Base-by-base conservation (phyloP, 2,113 vertebrate genomes). In the Sylvietta virens region DNA sequence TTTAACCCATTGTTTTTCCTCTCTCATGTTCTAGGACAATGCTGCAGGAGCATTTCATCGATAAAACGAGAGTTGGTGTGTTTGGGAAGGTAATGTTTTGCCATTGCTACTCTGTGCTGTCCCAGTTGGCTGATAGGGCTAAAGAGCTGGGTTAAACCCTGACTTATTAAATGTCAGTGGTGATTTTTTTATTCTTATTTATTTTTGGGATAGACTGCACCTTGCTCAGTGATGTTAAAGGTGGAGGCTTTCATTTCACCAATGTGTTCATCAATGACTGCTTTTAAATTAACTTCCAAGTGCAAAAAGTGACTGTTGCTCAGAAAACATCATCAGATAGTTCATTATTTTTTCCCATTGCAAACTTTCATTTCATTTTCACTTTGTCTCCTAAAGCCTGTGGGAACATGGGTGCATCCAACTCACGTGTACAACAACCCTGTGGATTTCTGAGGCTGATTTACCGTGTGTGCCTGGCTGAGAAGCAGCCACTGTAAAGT, bases 1-100 rank as follows among this genome's bases (percentile, higher is more conserved):
- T 80, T 91, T 86, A 91, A 35, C 56, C 50, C 6, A 8, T 14
- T 12, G 3, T 45, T 79, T 96, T 48, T 95, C 53, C 22, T 81
- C 57, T 92, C 69, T 91, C 12, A 4, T 62, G 42, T 96, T 95
- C 18, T 96, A 99, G 99, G 78, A 84, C 85, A 15, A 97, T 99
- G 96, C 93, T 99, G 70, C 98, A 98, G 76, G 98, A 99, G 83
- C 86, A 98, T 1, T 99, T 98, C 86, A 94, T 99, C 7, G 99
- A 99, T 73, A 98, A 97, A 92, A 97, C 97, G 2, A 97, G 99
- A 35, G 98, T 99, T 0, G 99, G 98, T 12, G 99, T 99, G 54
- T 99, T 99, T 71, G 99, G 99, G 90, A 98, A 99, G 99, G 99
- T 99, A 97, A 98, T 5, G 18, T 33, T 73, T 19, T n/a, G 4